These are phyloP conservation scores for Bovichtus diacanthus DNA, from an alignment of 2,797 vertebrate species.

Conservation along the genomic window DNA sequence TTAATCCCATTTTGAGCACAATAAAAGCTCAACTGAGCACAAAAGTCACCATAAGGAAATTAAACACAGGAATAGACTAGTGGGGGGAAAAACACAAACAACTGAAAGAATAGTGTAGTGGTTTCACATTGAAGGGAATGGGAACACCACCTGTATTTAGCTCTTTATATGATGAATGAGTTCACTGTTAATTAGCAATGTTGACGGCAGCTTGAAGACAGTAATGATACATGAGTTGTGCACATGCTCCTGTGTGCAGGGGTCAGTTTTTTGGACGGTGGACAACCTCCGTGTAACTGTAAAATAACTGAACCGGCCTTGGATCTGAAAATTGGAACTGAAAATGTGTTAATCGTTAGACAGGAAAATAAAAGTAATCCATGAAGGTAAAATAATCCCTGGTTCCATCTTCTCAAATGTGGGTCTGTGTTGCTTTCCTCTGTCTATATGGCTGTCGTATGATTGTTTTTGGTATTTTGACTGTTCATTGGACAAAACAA, in stretches of 20 bases:
- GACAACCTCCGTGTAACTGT: background rate
- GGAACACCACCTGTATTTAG: background rate
- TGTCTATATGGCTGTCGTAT: background rate
- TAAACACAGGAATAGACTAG: background rate
- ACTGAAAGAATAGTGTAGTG: background rate
- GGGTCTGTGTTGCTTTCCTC: background rate
- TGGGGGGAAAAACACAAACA: background rate
- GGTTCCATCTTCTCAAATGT: background rate
- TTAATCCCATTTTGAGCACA: background rate
- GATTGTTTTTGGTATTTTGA: background rate
- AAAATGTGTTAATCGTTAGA: background rate
- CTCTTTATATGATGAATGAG: background rate
- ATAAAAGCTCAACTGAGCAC: background rate
- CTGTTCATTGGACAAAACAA: background rate
- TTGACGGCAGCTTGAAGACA: conserved; percentile 18
- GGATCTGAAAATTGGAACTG: background rate
- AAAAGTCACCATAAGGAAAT: background rate
- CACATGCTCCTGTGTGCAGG: conserved; percentile 9
- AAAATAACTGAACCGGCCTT: background rate
- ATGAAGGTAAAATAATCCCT: background rate
- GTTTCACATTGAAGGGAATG: conserved; percentile 2
- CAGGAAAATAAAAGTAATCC: background rate
- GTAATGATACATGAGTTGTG: background rate
- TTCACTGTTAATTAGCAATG: background rate
- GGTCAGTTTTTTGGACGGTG: background rate